A percentile compares a stretch with the other conserved stretches of the same genome.
phyloP scores from a whole-genome alignment of 2,113 vertebrate species.

The Malurus elegans region DNA sequence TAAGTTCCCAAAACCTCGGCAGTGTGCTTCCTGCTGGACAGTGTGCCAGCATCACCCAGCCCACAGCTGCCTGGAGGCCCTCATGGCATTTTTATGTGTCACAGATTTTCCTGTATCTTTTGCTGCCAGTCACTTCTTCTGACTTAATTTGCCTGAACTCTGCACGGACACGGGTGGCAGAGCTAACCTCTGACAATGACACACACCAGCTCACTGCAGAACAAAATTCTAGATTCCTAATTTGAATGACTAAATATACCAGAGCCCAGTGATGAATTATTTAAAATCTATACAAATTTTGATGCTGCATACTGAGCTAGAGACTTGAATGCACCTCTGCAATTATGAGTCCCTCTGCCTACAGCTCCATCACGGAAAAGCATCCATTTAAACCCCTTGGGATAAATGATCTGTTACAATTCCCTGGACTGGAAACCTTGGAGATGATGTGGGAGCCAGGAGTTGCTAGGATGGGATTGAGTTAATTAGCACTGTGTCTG shows the following conservation, averaged over 20 bases:
- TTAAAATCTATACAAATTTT: constrained; percentile 14
- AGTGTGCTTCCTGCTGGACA: not conserved
- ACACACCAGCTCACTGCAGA: not conserved
- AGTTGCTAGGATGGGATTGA: not conserved
- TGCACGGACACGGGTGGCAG: not conserved
- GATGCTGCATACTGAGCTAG: not conserved
- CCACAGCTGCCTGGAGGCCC: not conserved
- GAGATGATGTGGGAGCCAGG: not conserved
- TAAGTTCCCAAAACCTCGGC: not conserved
- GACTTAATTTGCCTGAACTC: not conserved
- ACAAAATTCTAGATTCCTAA: not conserved
- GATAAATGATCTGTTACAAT: constrained; percentile 11
- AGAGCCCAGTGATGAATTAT: constrained; percentile 25
- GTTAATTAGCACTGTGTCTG: constrained; percentile 48
- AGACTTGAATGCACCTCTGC: not conserved
- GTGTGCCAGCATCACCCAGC: not conserved
- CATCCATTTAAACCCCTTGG: not conserved
- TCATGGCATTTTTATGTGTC: not conserved
- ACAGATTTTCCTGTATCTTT: not conserved
- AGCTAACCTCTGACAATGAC: not conserved
- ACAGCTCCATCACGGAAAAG: not conserved
- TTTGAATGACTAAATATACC: constrained; percentile 21
- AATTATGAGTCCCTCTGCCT: not conserved
- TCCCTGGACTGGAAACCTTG: constrained; percentile 24
- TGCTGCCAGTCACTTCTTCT: not conserved